Conservation (phyloP, 2,113 vertebrate genomes). For the Lophura nycthemera region DNA sequence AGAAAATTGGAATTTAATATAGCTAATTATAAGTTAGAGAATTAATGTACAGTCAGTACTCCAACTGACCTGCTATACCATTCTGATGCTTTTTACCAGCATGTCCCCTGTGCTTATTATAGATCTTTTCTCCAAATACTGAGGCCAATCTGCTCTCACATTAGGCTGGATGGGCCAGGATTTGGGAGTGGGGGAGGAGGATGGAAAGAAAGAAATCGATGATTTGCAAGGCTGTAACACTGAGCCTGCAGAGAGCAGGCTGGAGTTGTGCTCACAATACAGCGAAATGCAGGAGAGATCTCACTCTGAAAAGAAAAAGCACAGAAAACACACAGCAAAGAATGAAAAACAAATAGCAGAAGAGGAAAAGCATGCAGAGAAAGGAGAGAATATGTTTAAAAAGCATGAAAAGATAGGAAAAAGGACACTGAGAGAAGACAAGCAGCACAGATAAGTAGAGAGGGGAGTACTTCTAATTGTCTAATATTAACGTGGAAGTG, state of each 20-base stretch:
- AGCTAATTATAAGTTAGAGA: slow-evolving; percentile 67
- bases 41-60: slow-evolving; percentile 57
- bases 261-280: fast-evolving
- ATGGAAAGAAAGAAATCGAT: not conserved
- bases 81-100: slow-evolving; percentile 49
- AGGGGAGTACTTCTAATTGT: not conserved
- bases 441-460: not conserved
- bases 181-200: not conserved
- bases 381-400: not conserved
- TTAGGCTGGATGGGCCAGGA: slow-evolving; percentile 23
- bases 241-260: not conserved
- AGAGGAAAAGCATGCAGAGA: not conserved
- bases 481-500: not conserved
- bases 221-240: not conserved
- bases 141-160: slow-evolving; percentile 26
- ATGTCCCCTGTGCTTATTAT: slow-evolving; percentile 41
- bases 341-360: not conserved
- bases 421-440: not conserved
- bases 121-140: slow-evolving; percentile 47
- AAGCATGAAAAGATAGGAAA: not conserved
- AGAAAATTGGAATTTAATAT: slow-evolving; percentile 70
- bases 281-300: not conserved
- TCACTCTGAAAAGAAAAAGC: not conserved
- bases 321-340: not conserved
- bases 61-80: slow-evolving; percentile 42